phyloP scores from a whole-genome alignment of 37 sponge, comb jelly and placozoan species.

The Halisarca cf. caerulea region DNA sequence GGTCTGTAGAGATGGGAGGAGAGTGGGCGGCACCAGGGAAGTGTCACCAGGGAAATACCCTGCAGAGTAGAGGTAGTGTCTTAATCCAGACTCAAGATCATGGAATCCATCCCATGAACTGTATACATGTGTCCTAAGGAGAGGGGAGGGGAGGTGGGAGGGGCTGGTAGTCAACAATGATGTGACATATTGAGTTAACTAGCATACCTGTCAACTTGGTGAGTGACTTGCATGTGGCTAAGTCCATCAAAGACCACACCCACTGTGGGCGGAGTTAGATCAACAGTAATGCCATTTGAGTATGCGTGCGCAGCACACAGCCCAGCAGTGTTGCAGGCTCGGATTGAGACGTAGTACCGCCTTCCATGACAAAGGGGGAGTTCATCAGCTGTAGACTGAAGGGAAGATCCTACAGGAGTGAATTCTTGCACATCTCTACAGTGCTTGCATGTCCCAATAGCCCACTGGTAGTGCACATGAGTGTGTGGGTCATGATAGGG shows the following conservation, averaged over 20 bases:
- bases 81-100: constrained; percentile 61
- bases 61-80: constrained; percentile 37
- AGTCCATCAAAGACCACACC: constrained; percentile 41
- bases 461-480: constrained; percentile 47
- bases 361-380: constrained; percentile 50
- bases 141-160: neutral
- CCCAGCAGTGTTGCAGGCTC: constrained; percentile 52
- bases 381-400: constrained; percentile 18
- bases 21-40: constrained; percentile 39
- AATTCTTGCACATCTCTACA: constrained; percentile 59
- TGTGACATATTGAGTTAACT: too few species aligned
- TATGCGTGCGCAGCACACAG: constrained; percentile 27
- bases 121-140: constrained; percentile 30
- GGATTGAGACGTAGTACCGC: constrained; percentile 64
- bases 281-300: constrained; percentile 78
- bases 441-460: constrained; percentile 56
- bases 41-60: constrained; percentile 48
- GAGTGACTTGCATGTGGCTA: too few species aligned
- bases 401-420: constrained; percentile 29
- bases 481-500: constrained; percentile 64
- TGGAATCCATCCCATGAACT: constrained; percentile 79
- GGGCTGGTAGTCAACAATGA: too few species aligned
- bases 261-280: constrained; percentile 61
- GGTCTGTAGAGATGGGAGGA: constrained; percentile 28
- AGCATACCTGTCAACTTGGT: too few species aligned